A percentile compares a stretch with the other conserved stretches of the same genome.
phyloP scores from a whole-genome alignment of 2,113 vertebrate species.

The Strix uralensis region DNA sequence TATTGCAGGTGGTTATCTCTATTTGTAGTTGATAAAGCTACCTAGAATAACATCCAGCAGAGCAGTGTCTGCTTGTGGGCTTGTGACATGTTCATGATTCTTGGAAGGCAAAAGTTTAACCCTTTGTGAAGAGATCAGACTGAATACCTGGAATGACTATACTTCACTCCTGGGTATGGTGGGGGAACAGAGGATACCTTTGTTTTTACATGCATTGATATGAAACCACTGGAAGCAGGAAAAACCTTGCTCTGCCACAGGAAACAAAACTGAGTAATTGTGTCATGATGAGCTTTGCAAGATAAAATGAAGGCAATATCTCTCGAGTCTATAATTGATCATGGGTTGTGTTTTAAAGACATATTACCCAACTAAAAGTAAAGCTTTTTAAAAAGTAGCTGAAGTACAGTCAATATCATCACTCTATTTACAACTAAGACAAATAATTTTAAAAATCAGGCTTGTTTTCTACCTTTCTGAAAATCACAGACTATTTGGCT shows the following conservation, averaged over 20 bases:
- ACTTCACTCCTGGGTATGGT: neutral
- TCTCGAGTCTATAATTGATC: neutral
- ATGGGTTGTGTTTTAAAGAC: neutral
- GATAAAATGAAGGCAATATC: neutral
- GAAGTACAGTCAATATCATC: neutral
- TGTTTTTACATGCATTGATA: fast-evolving
- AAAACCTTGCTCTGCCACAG: neutral
- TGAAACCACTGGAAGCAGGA: neutral
- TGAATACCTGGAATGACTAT: neutral
- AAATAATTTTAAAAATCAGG: neutral
- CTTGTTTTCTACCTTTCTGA: neutral
- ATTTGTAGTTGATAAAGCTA: slow-evolving; percentile 52
- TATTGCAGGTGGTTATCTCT: slow-evolving; percentile 49
- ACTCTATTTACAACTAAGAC: neutral
- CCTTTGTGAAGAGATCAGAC: neutral
- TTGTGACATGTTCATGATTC: slow-evolving; percentile 20
- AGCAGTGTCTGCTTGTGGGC: neutral
- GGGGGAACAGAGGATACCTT: neutral
- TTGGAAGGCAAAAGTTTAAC: slow-evolving; percentile 29
- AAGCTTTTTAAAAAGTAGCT: neutral
- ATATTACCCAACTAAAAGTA: neutral
- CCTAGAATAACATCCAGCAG: slow-evolving; percentile 21
- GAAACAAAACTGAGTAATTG: neutral
- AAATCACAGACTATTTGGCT: neutral
- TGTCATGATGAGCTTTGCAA: neutral